Evolutionary conservation across 2,113 vertebrate genomes (phyloP), one percentile per base, ranked within the genome.

Genomic region (Phasianus colchicus): DNA sequence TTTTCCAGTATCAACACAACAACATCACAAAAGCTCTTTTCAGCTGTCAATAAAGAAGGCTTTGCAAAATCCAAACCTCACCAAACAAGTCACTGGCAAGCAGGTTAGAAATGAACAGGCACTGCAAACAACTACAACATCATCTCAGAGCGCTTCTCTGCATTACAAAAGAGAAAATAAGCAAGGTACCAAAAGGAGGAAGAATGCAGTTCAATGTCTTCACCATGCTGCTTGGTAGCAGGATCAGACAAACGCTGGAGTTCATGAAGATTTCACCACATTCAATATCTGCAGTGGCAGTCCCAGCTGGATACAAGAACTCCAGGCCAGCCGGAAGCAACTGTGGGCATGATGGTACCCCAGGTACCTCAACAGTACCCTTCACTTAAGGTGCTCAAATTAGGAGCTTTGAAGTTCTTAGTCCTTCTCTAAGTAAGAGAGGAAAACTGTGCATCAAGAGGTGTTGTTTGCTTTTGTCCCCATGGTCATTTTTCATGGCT

Each of bases 41-140:
- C 52, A 71, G 45, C 64, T 77, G 78, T 83, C 29, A 64, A 21
- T 88, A 88, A 64, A 43, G 30, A 83, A 36, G 57, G 74, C 22
- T 10, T 69, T 63, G 50, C 75, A 92, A 91, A 92, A 42, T 29
- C 22, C 16, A 42, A 3, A 83, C 22, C 34, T 73, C 29, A 67
- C n/a, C 63, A 66, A 89, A 89, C 0, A 3, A 92, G 40, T 76
- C 78, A 70, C 25, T 30, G 38, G 13, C 60, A 83, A 74, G 34
- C 8, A 75, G 38, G 57, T 86, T 95, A 85, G 87, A 94, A 88
- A 83, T 60, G 63, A 88, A 77, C n/a, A 64, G 22, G 40, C 74
- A n/a, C 20, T 65, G 32, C 55, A 83, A 90, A 82, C 64, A 63
- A 66, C 45, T 63, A 67, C 87, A 55, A 10, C 63, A 55, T 78